Percentiles rank a stretch among this genome's conserved stretches.
Conservation (phyloP, 2,113 vertebrate species). For the Erythrocebus patas region DNA sequence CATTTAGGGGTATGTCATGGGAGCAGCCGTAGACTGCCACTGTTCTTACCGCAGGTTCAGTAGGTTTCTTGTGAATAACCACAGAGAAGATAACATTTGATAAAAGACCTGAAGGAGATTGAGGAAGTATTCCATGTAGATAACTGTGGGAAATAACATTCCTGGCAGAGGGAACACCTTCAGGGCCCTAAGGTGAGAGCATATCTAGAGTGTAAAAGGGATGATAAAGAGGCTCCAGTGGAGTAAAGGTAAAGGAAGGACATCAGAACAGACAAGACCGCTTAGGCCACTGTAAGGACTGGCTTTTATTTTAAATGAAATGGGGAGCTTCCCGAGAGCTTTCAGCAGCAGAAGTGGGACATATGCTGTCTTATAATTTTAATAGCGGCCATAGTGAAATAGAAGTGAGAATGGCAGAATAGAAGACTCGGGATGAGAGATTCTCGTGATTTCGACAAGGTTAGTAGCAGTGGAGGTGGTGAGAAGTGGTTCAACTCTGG, state of each 20-base stretch:
- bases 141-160: not conserved
- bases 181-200: not conserved
- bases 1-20: not conserved
- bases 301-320: constrained; percentile 3
- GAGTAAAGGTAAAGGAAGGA: not conserved
- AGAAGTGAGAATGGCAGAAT: not conserved
- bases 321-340: not conserved
- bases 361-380: not conserved
- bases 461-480: not conserved
- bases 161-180: not conserved
- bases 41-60: not conserved
- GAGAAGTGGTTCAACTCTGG: not conserved
- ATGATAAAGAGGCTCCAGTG: not conserved
- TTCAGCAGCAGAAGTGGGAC: not conserved
- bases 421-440: not conserved
- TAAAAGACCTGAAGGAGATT: not conserved
- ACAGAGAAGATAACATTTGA: not conserved
- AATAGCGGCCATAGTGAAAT: not conserved
- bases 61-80: not conserved
- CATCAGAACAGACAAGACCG: not conserved
- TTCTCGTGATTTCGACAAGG: not conserved
- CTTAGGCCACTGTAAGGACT: not conserved
- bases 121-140: not conserved
- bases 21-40: not conserved
- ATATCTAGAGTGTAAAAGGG: not conserved